Base-by-base conservation (phyloP, 1,140 invertebrate genomes). In the Hetaerina americana region DNA sequence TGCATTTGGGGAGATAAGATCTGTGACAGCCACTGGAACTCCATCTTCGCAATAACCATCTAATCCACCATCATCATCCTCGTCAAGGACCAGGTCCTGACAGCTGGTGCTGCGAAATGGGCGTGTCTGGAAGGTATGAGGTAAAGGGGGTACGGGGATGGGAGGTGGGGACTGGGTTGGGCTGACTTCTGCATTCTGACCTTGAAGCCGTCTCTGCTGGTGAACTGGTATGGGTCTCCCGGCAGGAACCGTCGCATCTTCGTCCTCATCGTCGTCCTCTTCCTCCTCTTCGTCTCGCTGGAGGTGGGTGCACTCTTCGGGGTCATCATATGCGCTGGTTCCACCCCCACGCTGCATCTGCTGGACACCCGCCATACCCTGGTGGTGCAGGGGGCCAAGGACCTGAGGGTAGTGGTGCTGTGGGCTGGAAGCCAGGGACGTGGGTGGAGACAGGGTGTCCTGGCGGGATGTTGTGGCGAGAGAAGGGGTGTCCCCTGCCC, bases 21-120 rank as follows among this genome's bases (percentile, higher is more conserved):
- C 27, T 18, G 27, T 26, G 10, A 26, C 67, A 24, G 67, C 25
- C n/a, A 26, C 67, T 24, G 67, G 67, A 26, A 24, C 24, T 26
- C 27, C 27, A 26, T 27, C 27, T 68, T 26, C 24, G 27, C 49
- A 66, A 12, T 70, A 26, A 24, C 27, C 28, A 26, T 70, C 29
- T 27, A 25, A 28, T 10, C 26, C 69, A 27, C 12, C 26, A 28
- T 25, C 27, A 10, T 70, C 28, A 40, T 71, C 27, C 31, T 57
- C 66, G 24, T 71, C 70, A 8, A 26, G 25, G 29, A 73, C 71
- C 22, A 78, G 74, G 26, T 79, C 78, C 72, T 78, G 78, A 81
- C 91, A 92, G 76, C 89, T 91, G 75, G 89, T 88, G 78, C 90
- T 92, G 76, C 91, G 89, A 70, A 90, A 88, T 88, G 89, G 27